Percentiles rank a stretch among this genome's conserved stretches.
phyloP scores from a whole-genome alignment of 1,140 invertebrate genomes.

The Rhopalosiphum maidis region DNA sequence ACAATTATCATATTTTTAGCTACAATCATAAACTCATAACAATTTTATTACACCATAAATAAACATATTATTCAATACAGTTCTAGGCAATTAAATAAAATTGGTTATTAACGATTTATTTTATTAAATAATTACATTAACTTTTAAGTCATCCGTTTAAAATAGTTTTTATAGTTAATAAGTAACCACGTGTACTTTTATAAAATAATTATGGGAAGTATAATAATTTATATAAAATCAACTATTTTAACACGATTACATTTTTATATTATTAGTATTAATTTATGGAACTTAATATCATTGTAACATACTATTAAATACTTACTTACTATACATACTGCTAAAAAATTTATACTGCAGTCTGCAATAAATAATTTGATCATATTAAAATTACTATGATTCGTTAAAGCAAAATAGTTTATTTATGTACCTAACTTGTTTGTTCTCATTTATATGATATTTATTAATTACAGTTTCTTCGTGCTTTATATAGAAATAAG shows the following conservation, averaged over 20 bases:
- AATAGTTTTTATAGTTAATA: not conserved
- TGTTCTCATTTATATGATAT: not conserved
- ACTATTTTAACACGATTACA: not conserved
- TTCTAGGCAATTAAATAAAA: not conserved
- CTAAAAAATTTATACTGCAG: too few species aligned
- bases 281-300: not conserved
- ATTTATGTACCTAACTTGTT: not conserved
- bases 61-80: not conserved
- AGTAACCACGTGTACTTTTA: not conserved
- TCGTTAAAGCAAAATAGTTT: not conserved
- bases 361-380: not conserved
- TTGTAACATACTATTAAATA: not conserved
- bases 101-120: not conserved
- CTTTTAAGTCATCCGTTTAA: not conserved
- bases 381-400: not conserved
- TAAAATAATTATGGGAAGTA: not conserved
- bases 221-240: constrained; percentile 3
- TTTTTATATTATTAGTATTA: not conserved
- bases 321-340: not conserved
- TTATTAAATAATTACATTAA: not conserved
- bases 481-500: not conserved
- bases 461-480: not conserved
- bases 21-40: not conserved
- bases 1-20: not conserved
- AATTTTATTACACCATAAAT: not conserved